Evolutionary conservation across 1,140 invertebrate species (phyloP).

Genomic region (Babylonia areolata): DNA sequence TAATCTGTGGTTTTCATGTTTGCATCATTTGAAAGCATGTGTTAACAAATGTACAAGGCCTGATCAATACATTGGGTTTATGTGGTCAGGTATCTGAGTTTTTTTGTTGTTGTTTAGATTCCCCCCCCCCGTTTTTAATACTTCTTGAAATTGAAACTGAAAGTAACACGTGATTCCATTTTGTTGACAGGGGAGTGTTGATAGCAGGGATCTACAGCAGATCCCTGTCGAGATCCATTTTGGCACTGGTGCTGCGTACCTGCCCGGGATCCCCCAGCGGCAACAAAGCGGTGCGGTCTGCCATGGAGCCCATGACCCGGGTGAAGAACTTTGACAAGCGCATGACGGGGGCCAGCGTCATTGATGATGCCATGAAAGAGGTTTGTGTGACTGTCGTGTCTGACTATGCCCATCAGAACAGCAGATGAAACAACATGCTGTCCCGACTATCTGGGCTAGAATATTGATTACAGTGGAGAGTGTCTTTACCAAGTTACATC

Average conservation of each 20-base stretch:
- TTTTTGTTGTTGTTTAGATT: neutral
- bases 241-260: neutral
- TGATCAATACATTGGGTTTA: too few relatives aligned
- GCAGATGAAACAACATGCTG: too few relatives aligned
- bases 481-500: too few relatives aligned
- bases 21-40: too few relatives aligned
- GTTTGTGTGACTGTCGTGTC: slow-evolving; percentile 54
- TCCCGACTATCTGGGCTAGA: too few relatives aligned
- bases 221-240: neutral
- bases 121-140: too few relatives aligned
- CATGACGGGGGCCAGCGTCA: slow-evolving; percentile 82
- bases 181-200: neutral
- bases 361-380: slow-evolving; percentile 85
- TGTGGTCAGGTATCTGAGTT: neutral
- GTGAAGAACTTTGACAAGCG: slow-evolving; percentile 71
- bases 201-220: neutral
- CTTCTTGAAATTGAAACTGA: too few relatives aligned
- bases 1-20: too few relatives aligned
- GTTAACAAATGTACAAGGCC: too few relatives aligned
- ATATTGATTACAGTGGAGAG: too few relatives aligned
- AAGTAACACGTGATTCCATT: too few relatives aligned
- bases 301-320: slow-evolving; percentile 59
- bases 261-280: neutral
- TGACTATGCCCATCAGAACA: too few relatives aligned
- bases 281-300: slow-evolving; percentile 53